Evolutionary conservation across 2,888 invertebrate genomes (phyloP).

Genomic region (Agonopterix subpropinquella): DNA sequence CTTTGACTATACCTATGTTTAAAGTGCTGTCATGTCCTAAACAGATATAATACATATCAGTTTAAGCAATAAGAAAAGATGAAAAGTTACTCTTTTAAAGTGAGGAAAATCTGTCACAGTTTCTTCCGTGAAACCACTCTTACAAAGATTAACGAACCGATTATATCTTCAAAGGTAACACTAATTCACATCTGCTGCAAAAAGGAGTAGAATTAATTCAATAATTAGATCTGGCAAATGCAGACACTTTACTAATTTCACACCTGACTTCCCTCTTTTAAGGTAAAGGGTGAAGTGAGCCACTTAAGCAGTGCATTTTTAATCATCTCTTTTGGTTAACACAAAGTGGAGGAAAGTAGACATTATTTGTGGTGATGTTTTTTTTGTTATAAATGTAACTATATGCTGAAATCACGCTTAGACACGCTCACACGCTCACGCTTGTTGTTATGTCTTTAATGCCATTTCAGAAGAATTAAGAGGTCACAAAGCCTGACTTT

Average conservation of each 20-base stretch:
- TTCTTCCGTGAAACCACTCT: constrained; percentile 8
- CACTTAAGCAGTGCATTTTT: constrained; percentile 36
- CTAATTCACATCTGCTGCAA: constrained; percentile 20
- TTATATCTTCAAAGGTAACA: constrained; percentile 30
- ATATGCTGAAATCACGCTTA: too few species aligned
- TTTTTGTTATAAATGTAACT: constrained; percentile 2
- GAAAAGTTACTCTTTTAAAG: constrained; percentile 1
- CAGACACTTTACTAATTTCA: constrained; percentile 37
- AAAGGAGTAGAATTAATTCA: constrained; percentile 29
- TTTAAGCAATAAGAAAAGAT: too few species aligned
- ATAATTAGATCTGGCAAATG: constrained; percentile 35
- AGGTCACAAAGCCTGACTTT: too few species aligned
- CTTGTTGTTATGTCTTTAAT: too few species aligned
- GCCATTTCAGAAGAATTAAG: too few species aligned
- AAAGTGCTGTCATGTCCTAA: too few species aligned
- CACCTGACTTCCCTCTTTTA: constrained; percentile 37
- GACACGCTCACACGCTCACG: too few species aligned
- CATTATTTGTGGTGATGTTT: constrained; percentile 5
- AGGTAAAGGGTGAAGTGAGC: constrained; percentile 20
- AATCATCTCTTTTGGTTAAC: constrained; percentile 23
- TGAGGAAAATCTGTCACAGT: neutral
- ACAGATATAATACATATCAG: too few species aligned
- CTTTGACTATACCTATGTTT: too few species aligned
- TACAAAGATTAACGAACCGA: constrained; percentile 23
- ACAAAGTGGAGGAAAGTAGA: constrained; percentile 1